Percentiles rank a stretch among this genome's conserved stretches.
These are phyloP conservation scores for Pangasius larnaudii DNA, from an alignment of 2,797 vertebrate species.

Conservation along the genomic window DNA sequence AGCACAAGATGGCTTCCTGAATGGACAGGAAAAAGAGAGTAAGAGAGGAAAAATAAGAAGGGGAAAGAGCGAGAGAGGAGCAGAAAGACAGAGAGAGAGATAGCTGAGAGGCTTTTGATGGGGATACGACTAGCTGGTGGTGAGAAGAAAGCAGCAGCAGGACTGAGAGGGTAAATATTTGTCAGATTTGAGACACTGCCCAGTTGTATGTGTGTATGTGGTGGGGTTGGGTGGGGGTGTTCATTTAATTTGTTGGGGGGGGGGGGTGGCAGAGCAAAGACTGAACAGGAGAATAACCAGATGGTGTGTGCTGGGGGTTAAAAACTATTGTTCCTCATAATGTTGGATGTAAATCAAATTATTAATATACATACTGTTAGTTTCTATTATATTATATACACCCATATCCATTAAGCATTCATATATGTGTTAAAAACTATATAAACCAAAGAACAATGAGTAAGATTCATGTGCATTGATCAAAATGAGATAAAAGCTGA, in stretches of 20 bases:
- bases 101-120: constrained; percentile 74
- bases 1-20: constrained; percentile 88
- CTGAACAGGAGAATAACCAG: constrained; percentile 18
- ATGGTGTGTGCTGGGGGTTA: constrained; percentile 18
- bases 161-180: constrained; percentile 82
- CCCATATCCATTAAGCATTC: neutral
- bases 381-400: neutral
- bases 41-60: constrained; percentile 58
- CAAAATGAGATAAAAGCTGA: constrained; percentile 5
- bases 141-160: constrained; percentile 74
- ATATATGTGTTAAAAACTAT: neutral
- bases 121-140: constrained; percentile 72
- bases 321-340: constrained; percentile 15
- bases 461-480: neutral
- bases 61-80: constrained; percentile 59
- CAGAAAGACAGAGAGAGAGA: constrained; percentile 63
- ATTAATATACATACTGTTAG: constrained; percentile 1
- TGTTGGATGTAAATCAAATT: neutral
- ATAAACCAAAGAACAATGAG: neutral
- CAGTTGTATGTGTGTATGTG: constrained; percentile 5
- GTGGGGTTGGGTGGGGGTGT: neutral
- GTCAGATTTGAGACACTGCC: constrained; percentile 60
- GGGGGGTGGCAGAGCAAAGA: constrained; percentile 2
- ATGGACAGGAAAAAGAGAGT: constrained; percentile 71
- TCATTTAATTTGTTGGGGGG: neutral